phyloP scores from a whole-genome alignment of 2,113 vertebrate genomes.

The Oreochromis spilurus region DNA sequence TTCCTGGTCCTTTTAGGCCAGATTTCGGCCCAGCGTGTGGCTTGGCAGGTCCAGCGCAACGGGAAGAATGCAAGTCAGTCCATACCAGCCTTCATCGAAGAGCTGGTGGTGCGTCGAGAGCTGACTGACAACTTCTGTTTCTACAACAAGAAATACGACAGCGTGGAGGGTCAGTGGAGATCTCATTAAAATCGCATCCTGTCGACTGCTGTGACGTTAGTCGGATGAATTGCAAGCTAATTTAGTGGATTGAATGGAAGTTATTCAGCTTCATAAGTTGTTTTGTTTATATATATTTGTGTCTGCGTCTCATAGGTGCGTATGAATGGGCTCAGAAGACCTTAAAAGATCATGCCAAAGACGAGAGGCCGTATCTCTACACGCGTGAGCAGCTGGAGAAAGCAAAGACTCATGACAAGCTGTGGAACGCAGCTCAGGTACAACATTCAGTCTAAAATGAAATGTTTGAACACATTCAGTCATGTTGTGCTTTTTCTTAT shows the following conservation, averaged over 20 bases:
- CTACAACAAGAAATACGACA: constrained; percentile 86
- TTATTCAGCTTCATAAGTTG: neutral
- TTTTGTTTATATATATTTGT: neutral
- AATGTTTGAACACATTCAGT: neutral
- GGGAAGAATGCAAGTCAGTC: constrained; percentile 56
- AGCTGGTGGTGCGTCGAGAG: constrained; percentile 84
- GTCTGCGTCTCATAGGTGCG: constrained; percentile 53
- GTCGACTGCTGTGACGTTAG: neutral
- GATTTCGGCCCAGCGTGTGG: constrained; percentile 81
- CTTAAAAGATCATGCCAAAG: constrained; percentile 76
- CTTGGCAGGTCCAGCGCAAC: constrained; percentile 74
- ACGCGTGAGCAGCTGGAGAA: constrained; percentile 75
- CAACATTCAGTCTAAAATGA: no score
- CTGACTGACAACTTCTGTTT: constrained; percentile 90
- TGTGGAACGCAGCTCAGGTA: constrained; percentile 88
- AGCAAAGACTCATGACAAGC: constrained; percentile 76
- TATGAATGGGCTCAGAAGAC: constrained; percentile 81
- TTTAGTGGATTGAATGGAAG: neutral
- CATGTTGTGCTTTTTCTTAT: neutral
- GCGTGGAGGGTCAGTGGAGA: constrained; percentile 72
- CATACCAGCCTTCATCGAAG: constrained; percentile 76
- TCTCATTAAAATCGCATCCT: neutral
- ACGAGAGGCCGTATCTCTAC: constrained; percentile 75
- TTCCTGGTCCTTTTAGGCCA: constrained; percentile 70
- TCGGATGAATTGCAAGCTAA: neutral